Conservation (phyloP, 2,888 invertebrate genomes). For the Tipula confusa region DNA sequence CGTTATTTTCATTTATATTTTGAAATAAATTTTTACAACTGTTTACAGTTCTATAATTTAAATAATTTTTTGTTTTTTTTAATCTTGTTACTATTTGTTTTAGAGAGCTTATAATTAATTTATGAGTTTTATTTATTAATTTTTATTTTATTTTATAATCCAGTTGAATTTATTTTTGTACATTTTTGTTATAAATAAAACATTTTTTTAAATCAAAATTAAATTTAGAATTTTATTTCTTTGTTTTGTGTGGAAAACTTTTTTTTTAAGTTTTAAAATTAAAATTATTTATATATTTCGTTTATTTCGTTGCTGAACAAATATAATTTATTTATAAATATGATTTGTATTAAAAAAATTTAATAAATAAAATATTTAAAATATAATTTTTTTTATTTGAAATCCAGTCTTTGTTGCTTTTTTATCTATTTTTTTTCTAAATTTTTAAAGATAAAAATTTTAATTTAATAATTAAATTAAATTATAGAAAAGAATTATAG, state of each 20-base stretch:
- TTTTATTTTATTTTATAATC: neutral
- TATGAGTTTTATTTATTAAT: neutral
- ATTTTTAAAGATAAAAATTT: constrained; percentile 20
- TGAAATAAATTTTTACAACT: constrained; percentile 12
- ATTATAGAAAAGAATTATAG: neutral
- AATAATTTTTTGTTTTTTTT: neutral
- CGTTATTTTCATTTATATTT: neutral
- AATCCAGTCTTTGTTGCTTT: constrained; percentile 3
- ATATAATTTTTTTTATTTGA: constrained; percentile 5
- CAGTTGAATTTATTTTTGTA: neutral
- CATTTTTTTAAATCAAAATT: neutral
- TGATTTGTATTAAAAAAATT: neutral
- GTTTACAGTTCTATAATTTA: neutral
- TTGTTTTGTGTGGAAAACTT: neutral
- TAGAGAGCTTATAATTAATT: neutral
- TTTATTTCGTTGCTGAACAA: constrained; percentile 3
- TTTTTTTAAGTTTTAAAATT: neutral
- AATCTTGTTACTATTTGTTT: neutral
- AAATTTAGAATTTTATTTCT: constrained; percentile 8
- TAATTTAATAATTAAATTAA: neutral
- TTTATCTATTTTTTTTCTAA: constrained; percentile 7
- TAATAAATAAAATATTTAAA: constrained; percentile 12
- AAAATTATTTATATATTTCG: neutral
- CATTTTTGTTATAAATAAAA: neutral
- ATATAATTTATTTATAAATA: constrained; percentile 12